Conservation (phyloP, 2,113 vertebrate genomes). For the Opisthocomus hoazin region DNA sequence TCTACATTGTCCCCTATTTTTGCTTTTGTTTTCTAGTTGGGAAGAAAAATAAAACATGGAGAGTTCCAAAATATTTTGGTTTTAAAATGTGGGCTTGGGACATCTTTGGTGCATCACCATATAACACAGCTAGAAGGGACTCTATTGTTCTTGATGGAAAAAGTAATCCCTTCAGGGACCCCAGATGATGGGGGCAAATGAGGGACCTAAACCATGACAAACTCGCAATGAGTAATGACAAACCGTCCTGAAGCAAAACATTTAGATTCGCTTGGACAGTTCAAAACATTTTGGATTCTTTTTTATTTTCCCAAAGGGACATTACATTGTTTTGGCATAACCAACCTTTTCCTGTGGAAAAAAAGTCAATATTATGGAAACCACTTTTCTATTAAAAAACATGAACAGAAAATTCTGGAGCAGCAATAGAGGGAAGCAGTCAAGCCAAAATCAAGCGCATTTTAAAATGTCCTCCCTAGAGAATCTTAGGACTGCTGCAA, state of each 20-base stretch:
- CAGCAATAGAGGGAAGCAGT: not conserved
- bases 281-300: not conserved
- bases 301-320: constrained; percentile 2
- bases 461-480: not conserved
- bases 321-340: constrained; percentile 20
- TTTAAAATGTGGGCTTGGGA: not conserved
- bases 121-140: not conserved
- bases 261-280: not conserved
- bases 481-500: not conserved
- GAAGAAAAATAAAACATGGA: not conserved
- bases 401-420: not conserved
- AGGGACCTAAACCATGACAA: not conserved
- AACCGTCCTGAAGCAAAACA: not conserved
- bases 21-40: constrained; percentile 9
- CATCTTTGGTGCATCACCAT: not conserved
- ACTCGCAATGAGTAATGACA: not conserved
- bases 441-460: not conserved
- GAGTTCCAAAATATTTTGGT: not conserved
- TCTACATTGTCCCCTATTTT: not conserved
- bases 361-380: not conserved
- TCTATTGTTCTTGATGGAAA: constrained; percentile 3
- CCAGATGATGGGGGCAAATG: not conserved
- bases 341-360: constrained; percentile 21
- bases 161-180: not conserved
- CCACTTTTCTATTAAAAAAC: not conserved